These are phyloP conservation scores for Cantharis lateralis DNA, from an alignment of 2,888 invertebrate species.

Conservation along the genomic window DNA sequence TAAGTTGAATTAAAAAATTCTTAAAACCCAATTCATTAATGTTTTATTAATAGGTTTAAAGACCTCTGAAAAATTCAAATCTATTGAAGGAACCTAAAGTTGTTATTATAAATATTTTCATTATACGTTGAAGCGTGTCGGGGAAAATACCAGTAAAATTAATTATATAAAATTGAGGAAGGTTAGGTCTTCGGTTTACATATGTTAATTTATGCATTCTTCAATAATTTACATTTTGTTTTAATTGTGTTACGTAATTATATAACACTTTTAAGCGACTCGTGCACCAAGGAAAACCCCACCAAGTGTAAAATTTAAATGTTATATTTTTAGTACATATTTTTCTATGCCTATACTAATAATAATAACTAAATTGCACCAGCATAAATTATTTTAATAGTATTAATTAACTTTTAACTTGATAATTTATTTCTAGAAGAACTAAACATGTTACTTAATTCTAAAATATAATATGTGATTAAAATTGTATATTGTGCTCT, in stretches of 20 bases:
- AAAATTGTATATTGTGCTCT: not conserved
- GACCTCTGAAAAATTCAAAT: not conserved
- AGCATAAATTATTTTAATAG: not conserved
- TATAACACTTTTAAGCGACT: not conserved
- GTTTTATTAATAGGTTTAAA: not conserved
- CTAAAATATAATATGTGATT: not conserved
- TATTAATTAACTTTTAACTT: not conserved
- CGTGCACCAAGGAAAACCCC: not conserved
- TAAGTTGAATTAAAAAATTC: not conserved
- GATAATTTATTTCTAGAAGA: not conserved
- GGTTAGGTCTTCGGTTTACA: not conserved
- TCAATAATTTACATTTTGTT: not conserved
- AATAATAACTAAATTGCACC: not conserved
- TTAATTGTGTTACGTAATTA: not conserved
- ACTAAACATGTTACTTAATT: not conserved
- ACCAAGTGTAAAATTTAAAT: no score
- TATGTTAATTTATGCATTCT: not conserved
- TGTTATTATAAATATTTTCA: not conserved
- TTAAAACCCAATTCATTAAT: not conserved
- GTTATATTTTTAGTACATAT: not conserved
- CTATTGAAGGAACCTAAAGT: no score
- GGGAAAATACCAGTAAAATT: not conserved
- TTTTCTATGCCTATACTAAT: not conserved
- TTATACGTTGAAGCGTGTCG: not conserved
- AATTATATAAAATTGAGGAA: not conserved